phyloP scores from a whole-genome alignment of 2,888 invertebrate genomes.

The Drosophila cracens region DNA sequence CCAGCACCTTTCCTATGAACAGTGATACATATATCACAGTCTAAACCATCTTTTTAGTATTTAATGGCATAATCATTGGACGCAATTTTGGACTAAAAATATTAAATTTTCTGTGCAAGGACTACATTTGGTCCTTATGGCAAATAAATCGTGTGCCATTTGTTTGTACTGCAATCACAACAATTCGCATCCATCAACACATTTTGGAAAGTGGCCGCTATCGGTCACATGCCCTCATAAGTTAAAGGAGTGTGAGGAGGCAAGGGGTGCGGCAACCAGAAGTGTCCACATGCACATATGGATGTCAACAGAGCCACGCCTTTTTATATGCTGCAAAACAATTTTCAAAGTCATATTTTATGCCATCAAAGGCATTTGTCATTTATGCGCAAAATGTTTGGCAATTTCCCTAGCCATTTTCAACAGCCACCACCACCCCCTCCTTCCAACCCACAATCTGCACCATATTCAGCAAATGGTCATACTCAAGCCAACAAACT shows the following conservation, averaged over 20 bases:
- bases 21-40: neutral
- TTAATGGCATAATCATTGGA: neutral
- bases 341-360: slow-evolving; percentile 80
- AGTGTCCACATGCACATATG: slow-evolving; percentile 29
- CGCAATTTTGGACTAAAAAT: neutral
- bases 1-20: neutral
- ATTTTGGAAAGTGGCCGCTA: slow-evolving; percentile 41
- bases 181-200: slow-evolving; percentile 63
- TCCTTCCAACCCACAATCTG: neutral
- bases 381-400: slow-evolving; percentile 77
- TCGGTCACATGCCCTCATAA: slow-evolving; percentile 22
- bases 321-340: slow-evolving; percentile 78
- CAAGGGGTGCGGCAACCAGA: neutral
- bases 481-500: slow-evolving; percentile 45
- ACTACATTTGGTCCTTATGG: slow-evolving; percentile 11
- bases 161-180: slow-evolving; percentile 44
- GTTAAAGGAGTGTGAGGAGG: neutral
- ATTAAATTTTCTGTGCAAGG: neutral
- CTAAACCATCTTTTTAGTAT: neutral
- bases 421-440: neutral
- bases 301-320: slow-evolving; percentile 40
- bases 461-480: slow-evolving; percentile 11
- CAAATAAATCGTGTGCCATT: slow-evolving; percentile 38
- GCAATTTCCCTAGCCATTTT: slow-evolving; percentile 55
- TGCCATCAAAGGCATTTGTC: slow-evolving; percentile 80